Base-by-base conservation (phyloP, 2,888 invertebrate genomes). In the Cephus rjabovi region DNA sequence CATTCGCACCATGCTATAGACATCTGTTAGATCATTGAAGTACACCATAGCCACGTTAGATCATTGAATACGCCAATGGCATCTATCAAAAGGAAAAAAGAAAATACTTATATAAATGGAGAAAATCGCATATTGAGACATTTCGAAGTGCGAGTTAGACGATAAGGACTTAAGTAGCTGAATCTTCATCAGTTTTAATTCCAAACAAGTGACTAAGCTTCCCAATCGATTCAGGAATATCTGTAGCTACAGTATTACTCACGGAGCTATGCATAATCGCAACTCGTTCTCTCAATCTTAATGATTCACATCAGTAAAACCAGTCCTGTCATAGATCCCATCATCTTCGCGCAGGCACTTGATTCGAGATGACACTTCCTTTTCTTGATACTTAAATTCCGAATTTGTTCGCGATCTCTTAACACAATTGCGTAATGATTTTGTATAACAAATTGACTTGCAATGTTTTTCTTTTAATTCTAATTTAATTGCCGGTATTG, bases 331-430 rank as follows among this genome's bases (percentile, higher is more conserved):
- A 73, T 81, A 78, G 81, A 79, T 79, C 70, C 77, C 77, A 85
- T 84, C 84, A 81, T 83, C 81, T 84, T 86, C 86, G 84, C 85
- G 87, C 87, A 90, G 90, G 90, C 90, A 90, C 88, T 90, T 88
- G 83, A 87, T 84, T 86, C 83, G 83, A 85, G 86, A 82, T 86
- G 82, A 86, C 80, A 74, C 79, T 81, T 82, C 78, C 74, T 80
- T 77, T 6, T 75, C 75, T 75, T 33, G 15, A 37, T 30, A 15
- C 56, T 56, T 70, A 30, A 40, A 34, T 77, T 75, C 34, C 34
- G 12, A 12, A 75, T 77, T 15, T 31, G 15, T 75, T 75, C 23
- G 30, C 40, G 31, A 31, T 71, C 35, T 71, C 34, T 56, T 56
- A 56, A 56, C 23, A 23, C 56, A 23, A 23, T 56, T 9, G 23